A percentile compares a stretch with the other conserved stretches of the same genome.
Conservation (phyloP, 2,113 vertebrate genomes). For the Oryzias celebensis region DNA sequence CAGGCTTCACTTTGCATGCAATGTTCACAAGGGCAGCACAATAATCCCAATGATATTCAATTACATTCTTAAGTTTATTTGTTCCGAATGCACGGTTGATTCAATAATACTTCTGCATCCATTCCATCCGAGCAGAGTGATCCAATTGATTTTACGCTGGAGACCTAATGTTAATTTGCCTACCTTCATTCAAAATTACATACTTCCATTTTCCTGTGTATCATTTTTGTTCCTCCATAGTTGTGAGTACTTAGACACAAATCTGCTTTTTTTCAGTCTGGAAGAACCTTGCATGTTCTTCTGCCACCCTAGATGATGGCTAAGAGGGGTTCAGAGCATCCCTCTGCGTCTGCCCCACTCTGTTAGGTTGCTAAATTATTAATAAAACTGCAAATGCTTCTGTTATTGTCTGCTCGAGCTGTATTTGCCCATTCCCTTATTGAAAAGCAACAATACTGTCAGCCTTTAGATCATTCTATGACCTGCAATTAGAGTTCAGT, state of each 20-base stretch:
- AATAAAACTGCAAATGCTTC: constrained; percentile 66
- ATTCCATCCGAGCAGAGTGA: constrained; percentile 40
- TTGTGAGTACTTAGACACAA: constrained; percentile 31
- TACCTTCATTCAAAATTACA: constrained; percentile 43
- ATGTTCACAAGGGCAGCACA: constrained; percentile 48
- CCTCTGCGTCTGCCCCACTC: constrained; percentile 54
- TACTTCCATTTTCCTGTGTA: not conserved
- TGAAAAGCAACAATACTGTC: constrained; percentile 28
- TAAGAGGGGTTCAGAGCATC: constrained; percentile 56
- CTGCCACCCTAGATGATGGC: constrained; percentile 53
- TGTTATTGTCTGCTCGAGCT: constrained; percentile 56
- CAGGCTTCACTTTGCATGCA: constrained; percentile 42
- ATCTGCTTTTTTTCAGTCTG: constrained; percentile 29
- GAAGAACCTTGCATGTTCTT: constrained; percentile 51
- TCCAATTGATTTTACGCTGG: constrained; percentile 60
- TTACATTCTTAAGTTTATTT: constrained; percentile 57
- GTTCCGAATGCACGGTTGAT: constrained; percentile 56
- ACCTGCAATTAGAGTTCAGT: not conserved
- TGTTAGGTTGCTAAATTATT: constrained; percentile 76
- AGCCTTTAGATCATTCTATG: not conserved
- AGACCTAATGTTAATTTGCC: constrained; percentile 50
- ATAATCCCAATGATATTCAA: constrained; percentile 60
- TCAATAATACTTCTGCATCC: constrained; percentile 45
- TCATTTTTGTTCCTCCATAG: constrained; percentile 9
- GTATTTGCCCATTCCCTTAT: constrained; percentile 56